Base-by-base conservation (phyloP, 2,888 invertebrate species). In the Beris morrisii region DNA sequence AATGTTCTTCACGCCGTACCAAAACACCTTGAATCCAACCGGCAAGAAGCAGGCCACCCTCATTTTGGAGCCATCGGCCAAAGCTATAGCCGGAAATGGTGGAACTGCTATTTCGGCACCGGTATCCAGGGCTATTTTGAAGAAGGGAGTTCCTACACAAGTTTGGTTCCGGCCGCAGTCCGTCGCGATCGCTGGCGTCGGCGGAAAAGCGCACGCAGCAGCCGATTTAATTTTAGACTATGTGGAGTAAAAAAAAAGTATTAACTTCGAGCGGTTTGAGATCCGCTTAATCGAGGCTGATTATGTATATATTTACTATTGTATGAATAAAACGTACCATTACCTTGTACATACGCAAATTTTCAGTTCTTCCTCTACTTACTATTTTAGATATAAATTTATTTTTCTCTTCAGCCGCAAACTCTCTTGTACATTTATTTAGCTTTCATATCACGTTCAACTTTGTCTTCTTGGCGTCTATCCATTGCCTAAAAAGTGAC, bases 171-270 rank as follows among this genome's bases (percentile, higher is more conserved):
- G 85, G 69, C 91, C 91, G 3, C 83, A 84, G 68, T 88, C 90
- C 0, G 84, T 88, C 0, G 91, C 91, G 4, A 83, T 91, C 4
- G 90, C 85, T 3, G 91, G 91, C 5, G 89, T 89, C 43, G 90
- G 90, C 4, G 91, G 91, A 7, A 84, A 87, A 57, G 91, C 91
- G 0, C 89, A 90, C 74, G 90, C 91, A 0, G 85, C 89, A 74
- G 89, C 90, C 65, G 88, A 90, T 76, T 83, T 91, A 69, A 85
- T 86, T 73, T 74, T 87, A 68, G 85, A 85, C 73, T 75, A 77
- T 71, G 76, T 76, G 56, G 74, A 71, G 50, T 66, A 65, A 69
- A 22, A 22, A 22, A 22, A 22, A 22, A 68, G 64, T 52, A 61
- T 44, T 54, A 11, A 13, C 32, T 13, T 7, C 12, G 15, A 15